Base-by-base conservation (phyloP, 2,797 vertebrate species). In the Macrochelys suwanniensis region DNA sequence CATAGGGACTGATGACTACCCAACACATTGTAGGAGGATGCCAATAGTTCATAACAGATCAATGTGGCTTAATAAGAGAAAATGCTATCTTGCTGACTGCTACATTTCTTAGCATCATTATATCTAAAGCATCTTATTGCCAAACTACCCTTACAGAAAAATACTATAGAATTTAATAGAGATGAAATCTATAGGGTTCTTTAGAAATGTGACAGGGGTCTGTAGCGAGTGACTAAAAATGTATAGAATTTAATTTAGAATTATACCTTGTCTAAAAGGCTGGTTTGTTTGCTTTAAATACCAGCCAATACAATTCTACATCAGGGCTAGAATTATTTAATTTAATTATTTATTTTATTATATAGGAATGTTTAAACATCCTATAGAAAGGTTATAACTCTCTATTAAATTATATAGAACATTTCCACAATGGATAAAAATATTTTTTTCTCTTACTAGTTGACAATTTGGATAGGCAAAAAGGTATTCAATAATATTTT, bases 1-100 rank as follows among this genome's bases (percentile, higher is more conserved):
- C 51, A 31, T 51, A 37, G 3, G 33, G 90, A 94, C 19, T 79
- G 76, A 61, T 89, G 68, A 65, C 92, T 92, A 50, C 86, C 87
- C 78, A 87, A 42, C 80, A 89, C 12, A 91, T 76, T 89, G 95
- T 54, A 94, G 78, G 56, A 1, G 1, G 56, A 82, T 0, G 2
- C 8, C 80, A 95, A 85, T 47, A 94, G 93, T 94, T 90, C 87
- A 59, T 51, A 93, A 84, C 33, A 85, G 84, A 96, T 80, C 84
- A 76, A 80, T 61, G 80, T 0, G 0, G 51, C 37, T 91, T 91
- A 82, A 91, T 92, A 76, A 94, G 76, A 49, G 80, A 89, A 95
- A 96, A 56, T 37, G 51, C n/a, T 91, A 26, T 83, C 86, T 89
- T 95, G 90, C 80, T 87, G 82, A 87, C 82, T 84, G 51, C 74